Evolutionary conservation across 1,140 invertebrate species (phyloP), one percentile per base, ranked within the genome.

Genomic region (Atta cephalotes): DNA sequence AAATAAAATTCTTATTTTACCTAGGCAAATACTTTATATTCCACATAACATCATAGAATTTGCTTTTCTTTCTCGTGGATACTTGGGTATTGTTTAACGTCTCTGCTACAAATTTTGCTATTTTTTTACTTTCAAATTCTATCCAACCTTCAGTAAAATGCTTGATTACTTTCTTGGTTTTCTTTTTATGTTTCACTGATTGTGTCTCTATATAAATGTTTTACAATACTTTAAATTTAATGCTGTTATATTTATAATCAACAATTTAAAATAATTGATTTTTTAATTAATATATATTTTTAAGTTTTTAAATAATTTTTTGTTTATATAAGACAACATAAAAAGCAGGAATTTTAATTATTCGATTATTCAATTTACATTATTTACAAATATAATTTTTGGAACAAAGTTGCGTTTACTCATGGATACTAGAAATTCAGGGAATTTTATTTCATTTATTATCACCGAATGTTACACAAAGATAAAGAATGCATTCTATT

Each of bases 71-170:
- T 91, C 97, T 97, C 1, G 97, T 97, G n/a, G 98, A 98, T 76
- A 99, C 97, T 95, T 97, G 97, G 86, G 96, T 97, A 92, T 98
- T 98, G 93, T 99, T 99, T 39, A 99, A 95, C 53, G 96, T 94
- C 10, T 95, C 90, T 0, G 98, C 98, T 49, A 99, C 98, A 93
- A 96, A 94, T 96, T 99, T 99, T 4, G 99, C 99, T 49, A 98
- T 95, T 92, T 96, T 97, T 95, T 99, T 99, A 82, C 97, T 97
- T 93, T 97, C 96, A 96, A 99, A 99, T 95, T 99, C 99, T 2
- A 99, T 96, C 99, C 99, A 99, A 31, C 99, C 99, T 96, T 99
- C 99, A 7, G 97, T 97, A 91, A 98, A 99, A 92, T 97, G 94
- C 92, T 96, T 96, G 86, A 96, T 91, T 94, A 90, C 94, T 87